These are phyloP conservation scores for Engraulis encrasicolus DNA, from an alignment of 2,113 vertebrate species.

Conservation along the genomic window DNA sequence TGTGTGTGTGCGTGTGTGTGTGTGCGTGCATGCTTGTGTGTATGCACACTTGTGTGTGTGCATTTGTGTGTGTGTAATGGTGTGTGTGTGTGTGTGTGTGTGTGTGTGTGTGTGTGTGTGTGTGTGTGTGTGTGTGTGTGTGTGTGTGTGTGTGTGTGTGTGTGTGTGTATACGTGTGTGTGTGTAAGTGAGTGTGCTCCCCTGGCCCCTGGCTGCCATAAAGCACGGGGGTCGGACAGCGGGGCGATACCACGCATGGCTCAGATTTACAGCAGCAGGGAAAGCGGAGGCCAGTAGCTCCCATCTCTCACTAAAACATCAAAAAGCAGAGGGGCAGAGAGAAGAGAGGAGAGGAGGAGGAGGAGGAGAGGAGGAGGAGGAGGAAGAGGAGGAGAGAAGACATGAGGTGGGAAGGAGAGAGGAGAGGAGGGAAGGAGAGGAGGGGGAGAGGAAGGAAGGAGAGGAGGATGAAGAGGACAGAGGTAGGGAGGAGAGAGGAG, in stretches of 20 bases:
- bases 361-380: too few relatives aligned
- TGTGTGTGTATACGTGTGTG: background rate
- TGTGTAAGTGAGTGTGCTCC: slow-evolving; percentile 26
- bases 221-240: slow-evolving; percentile 62
- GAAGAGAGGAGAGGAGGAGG: too few relatives aligned
- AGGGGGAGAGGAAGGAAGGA: too few relatives aligned
- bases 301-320: slow-evolving; percentile 80
- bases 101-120: too few relatives aligned
- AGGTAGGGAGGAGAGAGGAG: background rate
- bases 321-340: slow-evolving; percentile 34
- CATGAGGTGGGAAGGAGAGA: too few relatives aligned
- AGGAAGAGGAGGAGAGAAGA: background rate
- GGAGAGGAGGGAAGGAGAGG: too few relatives aligned
- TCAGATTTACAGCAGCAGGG: slow-evolving; percentile 75
- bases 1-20: too few relatives aligned
- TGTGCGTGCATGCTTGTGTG: too few relatives aligned
- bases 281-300: slow-evolving; percentile 73
- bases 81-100: background rate
- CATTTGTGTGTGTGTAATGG: background rate
- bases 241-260: slow-evolving; percentile 50
- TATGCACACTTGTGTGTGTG: background rate
- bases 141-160: background rate
- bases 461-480: too few relatives aligned
- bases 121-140: background rate
- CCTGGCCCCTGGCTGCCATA: slow-evolving; percentile 60